Evolutionary conservation across 2,113 vertebrate genomes (phyloP).

Genomic region (Semnornis frantzii): DNA sequence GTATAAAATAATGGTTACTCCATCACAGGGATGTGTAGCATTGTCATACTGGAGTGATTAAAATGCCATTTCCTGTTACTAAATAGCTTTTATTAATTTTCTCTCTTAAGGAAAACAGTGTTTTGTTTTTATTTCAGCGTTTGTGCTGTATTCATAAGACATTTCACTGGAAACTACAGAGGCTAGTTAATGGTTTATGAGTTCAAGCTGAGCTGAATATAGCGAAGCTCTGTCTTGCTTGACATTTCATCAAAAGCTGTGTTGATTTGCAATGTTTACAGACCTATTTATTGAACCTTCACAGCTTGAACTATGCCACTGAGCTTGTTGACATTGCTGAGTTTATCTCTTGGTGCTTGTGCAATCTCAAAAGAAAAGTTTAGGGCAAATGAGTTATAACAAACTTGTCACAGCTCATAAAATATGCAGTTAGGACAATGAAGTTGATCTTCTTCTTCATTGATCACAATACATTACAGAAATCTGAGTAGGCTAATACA

Average conservation of each 20-base stretch:
- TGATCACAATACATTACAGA: constrained; percentile 38
- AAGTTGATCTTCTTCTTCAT: constrained; percentile 59
- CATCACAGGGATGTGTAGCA: not conserved
- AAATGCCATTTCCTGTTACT: constrained; percentile 2
- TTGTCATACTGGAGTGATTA: not conserved
- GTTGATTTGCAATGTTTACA: constrained; percentile 80
- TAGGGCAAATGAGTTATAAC: constrained; percentile 65
- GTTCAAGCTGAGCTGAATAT: constrained; percentile 79
- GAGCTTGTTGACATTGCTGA: constrained; percentile 76
- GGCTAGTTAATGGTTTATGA: constrained; percentile 79
- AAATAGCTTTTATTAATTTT: constrained; percentile 38
- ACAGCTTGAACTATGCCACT: constrained; percentile 77
- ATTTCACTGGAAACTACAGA: constrained; percentile 67
- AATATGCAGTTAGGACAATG: constrained; percentile 65
- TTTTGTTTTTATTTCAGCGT: constrained; percentile 30
- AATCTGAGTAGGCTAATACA: constrained; percentile 5
- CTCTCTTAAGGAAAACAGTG: not conserved
- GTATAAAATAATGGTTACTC: not conserved
- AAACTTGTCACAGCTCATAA: constrained; percentile 69
- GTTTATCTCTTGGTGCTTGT: constrained; percentile 71
- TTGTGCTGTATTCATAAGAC: constrained; percentile 59
- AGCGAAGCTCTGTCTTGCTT: constrained; percentile 76
- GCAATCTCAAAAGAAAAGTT: constrained; percentile 64
- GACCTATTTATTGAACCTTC: constrained; percentile 80
- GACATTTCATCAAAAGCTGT: constrained; percentile 80